Base-by-base conservation (phyloP, 1,140 invertebrate species). In the Drosophila cardini region DNA sequence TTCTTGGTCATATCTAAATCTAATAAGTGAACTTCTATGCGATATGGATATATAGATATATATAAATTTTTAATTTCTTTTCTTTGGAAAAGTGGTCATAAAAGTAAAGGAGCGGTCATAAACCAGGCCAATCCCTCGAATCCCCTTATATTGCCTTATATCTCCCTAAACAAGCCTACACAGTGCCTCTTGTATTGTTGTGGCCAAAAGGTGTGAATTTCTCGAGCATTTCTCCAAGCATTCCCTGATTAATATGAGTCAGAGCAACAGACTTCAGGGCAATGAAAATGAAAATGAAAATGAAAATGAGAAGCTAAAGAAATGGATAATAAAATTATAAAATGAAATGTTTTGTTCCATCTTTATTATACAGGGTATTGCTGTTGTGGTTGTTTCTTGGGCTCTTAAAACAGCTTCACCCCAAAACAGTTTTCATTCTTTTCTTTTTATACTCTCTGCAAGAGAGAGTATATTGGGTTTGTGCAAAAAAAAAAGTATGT, bases 201-300 rank as follows among this genome's bases (percentile, higher is more conserved):
- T 89, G 83, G 76, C 84, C 84, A 89, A 89, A 87, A 87, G 83
- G 83, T 87, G 83, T 87, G 84, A 87, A 87, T 68, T 79, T 78
- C 70, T 69, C 45, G 43, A 34, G 68, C 50, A 65, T 64, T 83
- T 85, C 78, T 69, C 72, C 53, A 40, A 21, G 34, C 60, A 65
- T 65, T 74, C 81, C 55, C 64, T 60, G 70, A 67, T 69, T 73
- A 76, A 86, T 75, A 75, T 65, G 56, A 71, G 42, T 50, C 75
- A 45, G 26, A 21, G 57, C 71, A 61, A 61, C 62, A 71, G 64
- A 70, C 45, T 43, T 71, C 78, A 72, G n/a, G 56, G 77, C 61
- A 67, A 81, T 74, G 65, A 58, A 64, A 75, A 64, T 71, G 72
- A 67, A 77, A 73, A 79, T 60, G 65, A 61, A 62, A 73, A 72